Base-by-base conservation (phyloP, 2,113 vertebrate species). In the Chrysemys picta region DNA sequence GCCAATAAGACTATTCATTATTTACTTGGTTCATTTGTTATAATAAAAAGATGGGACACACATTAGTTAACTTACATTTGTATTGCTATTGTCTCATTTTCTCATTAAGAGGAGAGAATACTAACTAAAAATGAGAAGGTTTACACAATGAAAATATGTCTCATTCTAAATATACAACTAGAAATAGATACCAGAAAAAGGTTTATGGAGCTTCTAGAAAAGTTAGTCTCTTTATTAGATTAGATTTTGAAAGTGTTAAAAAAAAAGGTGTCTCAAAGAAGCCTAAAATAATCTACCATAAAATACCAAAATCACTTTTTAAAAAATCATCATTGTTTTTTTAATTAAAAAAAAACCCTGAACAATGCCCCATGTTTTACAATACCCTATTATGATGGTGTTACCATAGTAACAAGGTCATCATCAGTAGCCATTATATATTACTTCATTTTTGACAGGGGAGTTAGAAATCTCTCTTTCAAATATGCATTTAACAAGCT, bases 391-490 rank as follows among this genome's bases (percentile, higher is more conserved):
- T 89, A 89, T 93, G 76, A 93, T 29, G 90, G 82, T 54, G 97
- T 98, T 98, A 94, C 97, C 97, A 98, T 97, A 96, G 97, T 88
- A 98, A 98, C 97, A 96, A 97, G 96, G 95, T 96, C 95, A 98
- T 91, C 86, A 97, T 78, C 75, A 82, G 89, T 91, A 96, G 89
- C 89, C 42, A 93, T 87, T 93, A 94, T 57, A 96, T 92, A 95
- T 62, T 96, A 94, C 84, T 49, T 97, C 82, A 85, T 93, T 96
- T 94, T 90, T 96, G 92, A 96, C 82, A 87, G 45, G n/a, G 80
- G 17, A 59, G 97, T 97, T 97, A 95, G 94, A 96, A 84, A 95
- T 95, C 88, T 95, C 62, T 81, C 94, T 98, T 97, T 96, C 96
- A 97, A 97, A 96, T 86, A 95, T 5, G 7, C 45, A 90, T 89